Conservation (phyloP, 2,797 vertebrate genomes). For the Eurystomus glaucurus region DNA sequence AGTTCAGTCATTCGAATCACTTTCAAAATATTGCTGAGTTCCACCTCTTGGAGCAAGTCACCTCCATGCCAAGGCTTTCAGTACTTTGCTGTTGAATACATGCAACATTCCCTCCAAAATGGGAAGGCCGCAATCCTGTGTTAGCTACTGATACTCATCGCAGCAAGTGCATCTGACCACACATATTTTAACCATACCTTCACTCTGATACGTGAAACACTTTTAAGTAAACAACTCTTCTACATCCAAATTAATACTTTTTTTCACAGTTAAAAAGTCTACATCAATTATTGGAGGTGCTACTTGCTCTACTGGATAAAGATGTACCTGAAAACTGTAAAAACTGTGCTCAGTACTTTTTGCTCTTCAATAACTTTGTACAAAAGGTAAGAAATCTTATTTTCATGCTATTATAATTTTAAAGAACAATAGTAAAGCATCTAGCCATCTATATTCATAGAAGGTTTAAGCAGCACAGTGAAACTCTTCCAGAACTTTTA, state of each 20-base stretch:
- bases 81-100: not conserved
- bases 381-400: slow-evolving; percentile 89
- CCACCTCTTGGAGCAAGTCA: not conserved
- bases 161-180: slow-evolving; percentile 17
- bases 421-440: not conserved
- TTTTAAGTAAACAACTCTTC: not conserved
- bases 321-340: slow-evolving; percentile 98
- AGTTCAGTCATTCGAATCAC: not conserved
- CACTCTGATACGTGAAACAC: not conserved
- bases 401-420: not conserved
- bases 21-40: not conserved
- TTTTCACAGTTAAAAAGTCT: slow-evolving; percentile 86
- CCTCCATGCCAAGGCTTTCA: not conserved
- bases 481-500: not conserved
- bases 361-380: slow-evolving; percentile 96
- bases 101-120: not conserved
- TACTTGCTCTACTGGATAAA: slow-evolving; percentile 96
- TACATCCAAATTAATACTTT: not conserved
- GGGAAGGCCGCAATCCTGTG: not conserved
- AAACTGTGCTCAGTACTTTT: slow-evolving; percentile 98
- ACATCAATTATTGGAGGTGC: slow-evolving; percentile 90
- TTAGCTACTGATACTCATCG: not conserved
- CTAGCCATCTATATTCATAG: not conserved
- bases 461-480: not conserved
- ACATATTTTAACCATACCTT: not conserved